These are phyloP conservation scores for Mimumesa dahlbomi DNA, from an alignment of 2,888 invertebrate genomes.

Conservation along the genomic window DNA sequence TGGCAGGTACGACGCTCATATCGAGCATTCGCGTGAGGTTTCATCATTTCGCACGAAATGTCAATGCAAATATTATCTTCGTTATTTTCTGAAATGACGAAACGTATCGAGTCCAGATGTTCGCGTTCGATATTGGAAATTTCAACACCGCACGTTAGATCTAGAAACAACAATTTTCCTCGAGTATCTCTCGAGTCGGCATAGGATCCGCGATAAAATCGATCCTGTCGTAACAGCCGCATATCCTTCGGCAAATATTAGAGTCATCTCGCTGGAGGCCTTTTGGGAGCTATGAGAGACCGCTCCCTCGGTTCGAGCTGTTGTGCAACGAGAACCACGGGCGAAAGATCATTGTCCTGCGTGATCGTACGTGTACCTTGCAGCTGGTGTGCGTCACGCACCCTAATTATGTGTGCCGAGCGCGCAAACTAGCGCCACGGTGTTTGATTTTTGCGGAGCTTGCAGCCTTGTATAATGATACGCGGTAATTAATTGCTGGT, in stretches of 20 bases:
- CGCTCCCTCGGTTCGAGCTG: slow-evolving; percentile 63
- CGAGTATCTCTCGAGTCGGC: background rate
- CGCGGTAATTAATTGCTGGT: too few relatives aligned
- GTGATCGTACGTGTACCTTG: slow-evolving; percentile 36
- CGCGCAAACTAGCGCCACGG: too few relatives aligned
- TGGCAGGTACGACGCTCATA: too few relatives aligned
- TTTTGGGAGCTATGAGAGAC: slow-evolving; percentile 42
- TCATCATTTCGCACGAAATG: too few relatives aligned
- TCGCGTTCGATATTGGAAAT: background rate
- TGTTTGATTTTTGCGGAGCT: too few relatives aligned
- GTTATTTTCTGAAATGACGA: too few relatives aligned
- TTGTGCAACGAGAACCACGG: slow-evolving; percentile 62
- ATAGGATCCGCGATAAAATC: slow-evolving; percentile 47
- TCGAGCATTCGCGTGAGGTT: too few relatives aligned
- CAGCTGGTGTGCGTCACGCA: slow-evolving; percentile 49
- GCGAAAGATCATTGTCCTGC: slow-evolving; percentile 69
- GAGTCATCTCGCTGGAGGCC: slow-evolving; percentile 63
- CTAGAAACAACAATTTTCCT: background rate
- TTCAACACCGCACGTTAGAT: background rate
- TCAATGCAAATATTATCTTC: too few relatives aligned
- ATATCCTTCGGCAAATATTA: slow-evolving; percentile 66
- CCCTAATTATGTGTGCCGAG: slow-evolving; percentile 56
- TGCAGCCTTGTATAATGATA: too few relatives aligned
- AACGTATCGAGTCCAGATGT: too few relatives aligned
- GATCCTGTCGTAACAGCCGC: slow-evolving; percentile 33